Percentiles rank a stretch among this genome's conserved stretches.
phyloP scores from a whole-genome alignment of 2,888 invertebrate species.

The Agrotis exclamationis region DNA sequence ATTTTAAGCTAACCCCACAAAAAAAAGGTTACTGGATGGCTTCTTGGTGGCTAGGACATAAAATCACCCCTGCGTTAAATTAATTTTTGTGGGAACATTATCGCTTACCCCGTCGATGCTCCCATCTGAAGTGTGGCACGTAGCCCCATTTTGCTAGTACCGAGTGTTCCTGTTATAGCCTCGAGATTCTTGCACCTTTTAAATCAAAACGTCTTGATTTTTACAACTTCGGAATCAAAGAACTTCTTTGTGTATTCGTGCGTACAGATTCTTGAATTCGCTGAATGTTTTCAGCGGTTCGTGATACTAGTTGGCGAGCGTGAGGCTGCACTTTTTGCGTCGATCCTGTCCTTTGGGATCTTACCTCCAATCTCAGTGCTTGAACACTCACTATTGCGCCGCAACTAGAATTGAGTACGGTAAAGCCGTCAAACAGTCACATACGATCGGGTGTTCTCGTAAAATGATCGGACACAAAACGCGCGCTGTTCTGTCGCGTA shows the following conservation, averaged over 20 bases:
- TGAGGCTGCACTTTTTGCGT: slow-evolving; percentile 1
- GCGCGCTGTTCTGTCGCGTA: not conserved
- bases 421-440: slow-evolving; percentile 8
- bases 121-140: no score
- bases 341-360: slow-evolving; percentile 7
- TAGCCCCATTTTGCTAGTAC: no score
- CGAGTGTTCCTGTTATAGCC: no score
- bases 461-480: not conserved
- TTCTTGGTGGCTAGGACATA: no score
- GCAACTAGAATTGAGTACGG: not conserved
- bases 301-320: slow-evolving; percentile 3
- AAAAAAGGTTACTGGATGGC: no score
- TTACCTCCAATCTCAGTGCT: not conserved
- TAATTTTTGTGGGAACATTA: no score
- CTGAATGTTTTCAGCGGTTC: slow-evolving; percentile 7
- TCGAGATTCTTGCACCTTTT: no score
- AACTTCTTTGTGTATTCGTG: not conserved
- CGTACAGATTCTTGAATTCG: slow-evolving; percentile 5
- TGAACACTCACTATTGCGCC: slow-evolving; percentile 2
- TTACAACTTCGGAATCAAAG: no score
- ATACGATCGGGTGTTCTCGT: slow-evolving; percentile 1
- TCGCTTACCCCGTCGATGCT: no score
- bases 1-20: no score
- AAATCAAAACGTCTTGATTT: no score
- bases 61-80: no score